Evolutionary conservation across 1,140 invertebrate species (phyloP).

Genomic region (Solenopsis invicta): DNA sequence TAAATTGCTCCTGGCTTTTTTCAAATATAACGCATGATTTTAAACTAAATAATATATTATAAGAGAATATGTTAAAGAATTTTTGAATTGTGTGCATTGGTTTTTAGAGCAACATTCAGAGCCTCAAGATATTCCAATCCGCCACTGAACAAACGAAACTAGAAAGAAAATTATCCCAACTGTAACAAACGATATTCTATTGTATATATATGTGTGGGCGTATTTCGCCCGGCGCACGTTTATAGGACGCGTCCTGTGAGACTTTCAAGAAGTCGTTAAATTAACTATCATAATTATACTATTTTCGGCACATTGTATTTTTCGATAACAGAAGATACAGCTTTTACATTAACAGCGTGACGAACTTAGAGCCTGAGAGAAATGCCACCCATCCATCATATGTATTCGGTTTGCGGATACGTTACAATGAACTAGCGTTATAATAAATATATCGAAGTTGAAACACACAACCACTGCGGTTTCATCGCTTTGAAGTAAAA

Average conservation of each 20-base stretch:
- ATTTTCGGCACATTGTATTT: slow-evolving; percentile 8
- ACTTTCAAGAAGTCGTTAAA: not conserved
- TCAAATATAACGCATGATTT: not conserved
- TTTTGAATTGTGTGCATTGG: not conserved
- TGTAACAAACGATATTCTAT: slow-evolving; percentile 15
- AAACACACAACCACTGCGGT: not conserved
- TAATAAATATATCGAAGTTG: slow-evolving; percentile 22
- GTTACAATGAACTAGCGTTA: slow-evolving; percentile 10
- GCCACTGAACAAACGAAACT: slow-evolving; percentile 37
- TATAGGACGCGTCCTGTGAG: not conserved
- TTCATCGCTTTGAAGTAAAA: slow-evolving; percentile 11
- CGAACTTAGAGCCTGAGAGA: slow-evolving; percentile 5
- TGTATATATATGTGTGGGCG: not conserved
- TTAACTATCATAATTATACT: not conserved
- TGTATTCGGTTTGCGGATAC: not conserved
- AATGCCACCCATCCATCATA: not conserved
- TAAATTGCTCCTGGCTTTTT: slow-evolving; percentile 1
- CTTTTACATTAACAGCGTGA: slow-evolving; percentile 10
- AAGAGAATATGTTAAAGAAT: not conserved
- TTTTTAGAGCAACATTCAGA: not conserved
- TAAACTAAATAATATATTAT: not conserved
- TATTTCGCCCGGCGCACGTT: not conserved
- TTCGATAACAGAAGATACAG: slow-evolving; percentile 7
- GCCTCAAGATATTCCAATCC: slow-evolving; percentile 22
- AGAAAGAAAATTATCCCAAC: not conserved